Evolutionary conservation across 2,888 invertebrate species (phyloP).

Genomic region (Cotesia congregata): DNA sequence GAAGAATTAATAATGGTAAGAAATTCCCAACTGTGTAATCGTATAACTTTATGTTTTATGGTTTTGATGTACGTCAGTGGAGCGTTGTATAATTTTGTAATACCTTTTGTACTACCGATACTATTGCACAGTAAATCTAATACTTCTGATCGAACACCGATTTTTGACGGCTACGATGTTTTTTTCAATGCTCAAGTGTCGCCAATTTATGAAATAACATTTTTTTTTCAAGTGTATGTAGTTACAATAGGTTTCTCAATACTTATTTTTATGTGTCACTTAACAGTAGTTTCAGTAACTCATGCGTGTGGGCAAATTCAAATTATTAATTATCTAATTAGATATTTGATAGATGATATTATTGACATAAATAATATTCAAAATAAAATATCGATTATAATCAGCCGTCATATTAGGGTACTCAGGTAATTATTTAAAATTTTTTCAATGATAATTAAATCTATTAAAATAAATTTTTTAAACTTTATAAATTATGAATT

Average conservation of each 20-base stretch:
- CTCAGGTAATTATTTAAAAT: too few relatives aligned
- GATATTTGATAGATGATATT: conserved; percentile 35
- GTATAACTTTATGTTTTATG: conserved; percentile 25
- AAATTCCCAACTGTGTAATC: conserved; percentile 29
- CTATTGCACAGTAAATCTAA: too few relatives aligned
- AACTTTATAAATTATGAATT: too few relatives aligned
- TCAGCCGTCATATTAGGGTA: neutral
- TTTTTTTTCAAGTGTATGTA: conserved; percentile 42
- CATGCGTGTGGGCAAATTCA: conserved; percentile 52
- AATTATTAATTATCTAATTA: conserved; percentile 42
- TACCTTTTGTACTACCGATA: conserved; percentile 24
- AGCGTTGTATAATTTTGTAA: conserved; percentile 32
- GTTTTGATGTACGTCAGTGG: conserved; percentile 40
- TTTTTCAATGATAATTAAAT: too few relatives aligned
- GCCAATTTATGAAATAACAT: conserved; percentile 51
- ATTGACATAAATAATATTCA: too few relatives aligned
- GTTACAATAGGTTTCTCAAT: conserved; percentile 44
- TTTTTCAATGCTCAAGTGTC: conserved; percentile 47
- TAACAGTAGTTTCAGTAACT: conserved; percentile 49
- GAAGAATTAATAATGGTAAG: conserved; percentile 44
- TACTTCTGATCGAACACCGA: conserved; percentile 15
- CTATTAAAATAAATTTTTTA: too few relatives aligned
- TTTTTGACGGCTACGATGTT: conserved; percentile 47
- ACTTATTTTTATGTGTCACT: conserved; percentile 44
- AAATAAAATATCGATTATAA: too few relatives aligned